These are phyloP conservation scores for Atta cephalotes DNA, from an alignment of 1,140 invertebrate genomes.

Conservation along the genomic window DNA sequence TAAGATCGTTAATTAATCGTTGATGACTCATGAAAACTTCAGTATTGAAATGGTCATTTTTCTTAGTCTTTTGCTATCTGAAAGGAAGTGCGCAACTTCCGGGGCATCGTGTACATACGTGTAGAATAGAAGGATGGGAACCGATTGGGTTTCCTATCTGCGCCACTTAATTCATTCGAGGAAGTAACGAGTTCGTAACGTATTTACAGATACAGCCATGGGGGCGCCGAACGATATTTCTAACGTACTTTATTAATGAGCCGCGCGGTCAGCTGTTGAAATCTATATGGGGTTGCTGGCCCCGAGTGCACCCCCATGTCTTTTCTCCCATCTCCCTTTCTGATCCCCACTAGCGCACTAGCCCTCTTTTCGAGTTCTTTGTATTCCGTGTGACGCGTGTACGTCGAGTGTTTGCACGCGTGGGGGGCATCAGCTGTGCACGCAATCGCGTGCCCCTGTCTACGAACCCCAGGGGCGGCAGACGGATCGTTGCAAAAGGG, in stretches of 20 bases:
- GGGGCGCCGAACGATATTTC: conserved; percentile 74
- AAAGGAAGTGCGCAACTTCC: conserved; percentile 50
- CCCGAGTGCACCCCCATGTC: conserved; percentile 64
- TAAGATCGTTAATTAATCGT: neutral
- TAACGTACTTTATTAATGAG: conserved; percentile 86
- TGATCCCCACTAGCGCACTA: conserved; percentile 12
- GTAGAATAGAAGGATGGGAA: conserved; percentile 19
- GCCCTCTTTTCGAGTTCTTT: conserved; percentile 32
- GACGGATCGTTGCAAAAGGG: conserved; percentile 34
- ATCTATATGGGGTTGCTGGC: conserved; percentile 78
- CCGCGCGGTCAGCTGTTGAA: conserved; percentile 83
- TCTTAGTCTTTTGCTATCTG: conserved; percentile 15
- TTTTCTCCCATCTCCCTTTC: conserved; percentile 27
- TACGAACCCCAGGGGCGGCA: conserved; percentile 46
- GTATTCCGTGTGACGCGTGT: conserved; percentile 52
- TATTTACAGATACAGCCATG: conserved; percentile 59
- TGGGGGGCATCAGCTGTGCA: conserved; percentile 84
- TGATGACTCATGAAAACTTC: neutral
- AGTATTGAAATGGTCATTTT: neutral
- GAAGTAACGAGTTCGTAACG: conserved; percentile 63
- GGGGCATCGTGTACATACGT: conserved; percentile 19
- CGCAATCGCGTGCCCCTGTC: conserved; percentile 68
- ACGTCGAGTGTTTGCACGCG: conserved; percentile 70
- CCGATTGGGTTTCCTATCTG: conserved; percentile 44
- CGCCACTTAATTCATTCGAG: neutral